These are phyloP conservation scores for Stomatorhinus walkeri DNA, from an alignment of 2,797 vertebrate genomes.

Conservation along the genomic window DNA sequence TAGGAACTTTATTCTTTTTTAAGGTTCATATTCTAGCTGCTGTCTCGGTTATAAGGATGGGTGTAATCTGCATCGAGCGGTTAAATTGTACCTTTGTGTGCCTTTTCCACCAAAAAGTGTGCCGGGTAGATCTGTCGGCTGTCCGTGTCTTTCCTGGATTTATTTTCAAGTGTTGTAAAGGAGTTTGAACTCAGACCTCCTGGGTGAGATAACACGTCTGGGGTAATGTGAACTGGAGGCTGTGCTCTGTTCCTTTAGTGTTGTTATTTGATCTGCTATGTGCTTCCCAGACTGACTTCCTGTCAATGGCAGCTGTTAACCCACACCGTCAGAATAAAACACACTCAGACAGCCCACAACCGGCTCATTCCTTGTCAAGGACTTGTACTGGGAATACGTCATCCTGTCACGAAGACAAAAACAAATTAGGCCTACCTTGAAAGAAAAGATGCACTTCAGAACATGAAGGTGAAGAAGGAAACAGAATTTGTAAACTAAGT, in stretches of 20 bases:
- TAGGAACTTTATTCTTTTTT: constrained; percentile 8
- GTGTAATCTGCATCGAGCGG: neutral
- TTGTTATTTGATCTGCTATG: neutral
- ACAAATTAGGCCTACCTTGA: neutral
- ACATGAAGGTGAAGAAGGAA: constrained; percentile 12
- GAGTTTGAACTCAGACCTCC: constrained; percentile 18
- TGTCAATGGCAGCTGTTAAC: neutral
- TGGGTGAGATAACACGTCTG: constrained; percentile 12
- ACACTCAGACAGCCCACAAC: neutral
- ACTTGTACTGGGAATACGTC: constrained; percentile 4
- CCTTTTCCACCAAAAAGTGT: neutral
- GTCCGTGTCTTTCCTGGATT: constrained; percentile 1
- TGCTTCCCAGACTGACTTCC: constrained; percentile 9
- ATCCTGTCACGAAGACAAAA: neutral
- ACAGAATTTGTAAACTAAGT: neutral
- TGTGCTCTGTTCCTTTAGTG: constrained; percentile 10
- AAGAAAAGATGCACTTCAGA: neutral
- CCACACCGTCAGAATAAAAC: neutral
- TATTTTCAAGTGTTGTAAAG: neutral
- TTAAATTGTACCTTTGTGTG: constrained; percentile 6
- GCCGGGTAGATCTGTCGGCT: neutral
- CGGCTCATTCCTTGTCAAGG: neutral
- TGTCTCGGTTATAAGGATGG: neutral
- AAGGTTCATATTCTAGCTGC: neutral
- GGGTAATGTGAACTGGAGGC: constrained; percentile 4